These are phyloP conservation scores for Heliconius eleuchia DNA, from an alignment of 1,140 invertebrate species.

Conservation along the genomic window DNA sequence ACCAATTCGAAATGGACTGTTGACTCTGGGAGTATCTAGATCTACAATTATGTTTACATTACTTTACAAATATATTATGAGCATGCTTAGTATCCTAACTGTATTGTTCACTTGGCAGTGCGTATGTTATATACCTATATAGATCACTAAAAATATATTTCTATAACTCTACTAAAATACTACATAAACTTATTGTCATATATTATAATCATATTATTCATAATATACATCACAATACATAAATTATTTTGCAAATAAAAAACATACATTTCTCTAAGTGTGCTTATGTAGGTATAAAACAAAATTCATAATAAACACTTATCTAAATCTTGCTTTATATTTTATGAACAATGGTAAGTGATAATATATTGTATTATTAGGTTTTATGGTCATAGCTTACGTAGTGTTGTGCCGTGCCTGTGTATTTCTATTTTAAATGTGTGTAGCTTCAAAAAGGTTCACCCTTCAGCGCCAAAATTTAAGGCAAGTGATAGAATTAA, in stretches of 20 bases:
- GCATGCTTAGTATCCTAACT: not conserved
- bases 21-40: constrained; percentile 28
- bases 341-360: not conserved
- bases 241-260: not conserved
- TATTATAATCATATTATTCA: too few relatives aligned
- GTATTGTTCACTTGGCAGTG: not conserved
- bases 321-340: constrained; percentile 3
- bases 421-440: not conserved
- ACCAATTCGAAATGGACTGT: constrained; percentile 49
- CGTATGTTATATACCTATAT: not conserved
- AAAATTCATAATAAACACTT: not conserved
- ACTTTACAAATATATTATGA: constrained; percentile 40
- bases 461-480: not conserved
- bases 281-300: not conserved
- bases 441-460: too few relatives aligned
- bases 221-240: not conserved
- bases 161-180: not conserved
- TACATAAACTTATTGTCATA: not conserved
- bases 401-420: not conserved
- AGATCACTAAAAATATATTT: not conserved
- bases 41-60: constrained; percentile 26
- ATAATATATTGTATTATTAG: constrained; percentile 6
- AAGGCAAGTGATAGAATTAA: too few relatives aligned
- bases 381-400: not conserved
- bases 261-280: not conserved